These are phyloP conservation scores for Lasioglossum pauxillum DNA, from an alignment of 2,888 invertebrate species.

Conservation along the genomic window DNA sequence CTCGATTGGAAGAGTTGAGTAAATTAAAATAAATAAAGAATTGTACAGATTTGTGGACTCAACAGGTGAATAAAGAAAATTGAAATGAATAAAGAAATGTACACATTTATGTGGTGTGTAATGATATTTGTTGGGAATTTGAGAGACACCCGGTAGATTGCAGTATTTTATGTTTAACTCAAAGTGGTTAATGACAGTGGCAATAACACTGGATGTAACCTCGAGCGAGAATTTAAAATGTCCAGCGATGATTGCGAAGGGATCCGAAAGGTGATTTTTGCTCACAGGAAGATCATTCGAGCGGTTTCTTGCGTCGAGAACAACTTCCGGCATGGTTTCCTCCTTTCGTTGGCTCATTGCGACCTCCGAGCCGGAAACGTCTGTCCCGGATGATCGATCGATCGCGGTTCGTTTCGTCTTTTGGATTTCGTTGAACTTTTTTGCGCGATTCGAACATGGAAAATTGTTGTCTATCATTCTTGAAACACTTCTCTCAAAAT, in stretches of 20 bases:
- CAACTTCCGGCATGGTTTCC: slow-evolving; percentile 57
- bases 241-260: slow-evolving; percentile 19
- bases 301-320: slow-evolving; percentile 33
- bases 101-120: too few species aligned
- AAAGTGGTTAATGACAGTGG: neutral
- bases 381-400: slow-evolving; percentile 46
- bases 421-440: neutral
- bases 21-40: neutral
- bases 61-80: neutral
- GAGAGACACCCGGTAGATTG: neutral
- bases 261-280: slow-evolving; percentile 27
- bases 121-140: neutral
- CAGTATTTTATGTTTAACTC: neutral
- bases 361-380: slow-evolving; percentile 54
- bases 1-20: too few species aligned
- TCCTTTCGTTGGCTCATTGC: slow-evolving; percentile 53
- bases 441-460: neutral
- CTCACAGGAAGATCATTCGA: slow-evolving; percentile 31
- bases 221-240: neutral
- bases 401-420: slow-evolving; percentile 17
- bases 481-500: neutral
- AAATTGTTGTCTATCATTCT: neutral
- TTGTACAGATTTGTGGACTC: neutral
- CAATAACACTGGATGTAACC: neutral
- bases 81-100: too few species aligned